Base-by-base conservation (phyloP, 92 coral and sea anemone genomes). In the Metridium senile region DNA sequence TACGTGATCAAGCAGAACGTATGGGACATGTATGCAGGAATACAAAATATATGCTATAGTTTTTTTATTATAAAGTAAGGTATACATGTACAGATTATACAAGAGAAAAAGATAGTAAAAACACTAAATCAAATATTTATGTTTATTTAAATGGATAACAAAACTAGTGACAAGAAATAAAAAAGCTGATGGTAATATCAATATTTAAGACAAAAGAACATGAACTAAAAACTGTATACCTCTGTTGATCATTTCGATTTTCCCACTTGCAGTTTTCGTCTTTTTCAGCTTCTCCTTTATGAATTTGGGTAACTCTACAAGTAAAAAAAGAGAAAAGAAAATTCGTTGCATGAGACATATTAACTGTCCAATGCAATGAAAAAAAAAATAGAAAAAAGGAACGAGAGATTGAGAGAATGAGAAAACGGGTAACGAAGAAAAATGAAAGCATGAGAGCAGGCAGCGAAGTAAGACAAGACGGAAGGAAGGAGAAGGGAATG, bases 181-280 rank as follows among this genome's bases (percentile, higher is more conserved):
- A n/a, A n/a, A n/a, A n/a, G n/a, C n/a, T n/a, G n/a, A n/a, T n/a
- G n/a, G n/a, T n/a, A n/a, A n/a, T n/a, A n/a, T n/a, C n/a, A n/a
- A n/a, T n/a, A n/a, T n/a, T n/a, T n/a, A n/a, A 39, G 13, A 39
- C 49, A 39, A 39, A 39, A 39, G 13, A 39, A 39, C 49, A 39
- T n/a, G n/a, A 39, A 39, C 49, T 4, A 39, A 39, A 6, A 39
- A 39, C 13, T 0, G 30, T 21, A 20, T 34, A 68, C 73, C 73
- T 68, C n/a, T 51, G 25, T 68, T 68, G 1, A 68, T 22, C 45
- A 28, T 16, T 0, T 13, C 18, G 10, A 68, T 68, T 25, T 68
- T 68, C 23, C 73, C 73, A 19, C 73, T 39, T 20, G 73, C 73
- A 35, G 52, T 34, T 51, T 45, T 68, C 57, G 20, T 3, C 30